Percentiles rank a stretch among this genome's conserved stretches.
Conservation (phyloP, 2,797 vertebrate species). For the Silurus aristotelis region DNA sequence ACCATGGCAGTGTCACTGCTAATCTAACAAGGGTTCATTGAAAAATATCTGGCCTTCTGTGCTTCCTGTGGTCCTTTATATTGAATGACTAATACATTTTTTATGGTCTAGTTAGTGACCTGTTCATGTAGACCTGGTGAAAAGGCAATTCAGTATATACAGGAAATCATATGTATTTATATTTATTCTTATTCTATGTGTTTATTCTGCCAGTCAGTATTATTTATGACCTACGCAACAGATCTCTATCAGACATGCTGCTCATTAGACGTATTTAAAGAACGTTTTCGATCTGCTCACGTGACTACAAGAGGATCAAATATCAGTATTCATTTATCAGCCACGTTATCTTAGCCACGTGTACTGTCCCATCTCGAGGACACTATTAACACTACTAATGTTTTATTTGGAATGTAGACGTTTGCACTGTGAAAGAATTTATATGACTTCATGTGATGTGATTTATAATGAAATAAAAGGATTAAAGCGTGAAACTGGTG, state of each 20-base stretch:
- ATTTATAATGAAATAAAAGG: slow-evolving; percentile 35
- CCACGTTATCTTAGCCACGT: neutral
- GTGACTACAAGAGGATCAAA: neutral
- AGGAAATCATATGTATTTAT: neutral
- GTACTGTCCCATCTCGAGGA: neutral
- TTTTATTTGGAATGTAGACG: slow-evolving; percentile 1
- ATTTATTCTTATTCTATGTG: neutral
- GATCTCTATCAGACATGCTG: slow-evolving; percentile 8
- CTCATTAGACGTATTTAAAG: neutral
- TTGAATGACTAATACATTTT: neutral
- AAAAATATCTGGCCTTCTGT: neutral
- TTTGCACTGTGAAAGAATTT: slow-evolving; percentile 39
- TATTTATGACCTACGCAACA: neutral
- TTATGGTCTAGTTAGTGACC: neutral
- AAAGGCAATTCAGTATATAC: neutral
- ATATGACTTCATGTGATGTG: neutral
- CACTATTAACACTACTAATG: slow-evolving; percentile 23
- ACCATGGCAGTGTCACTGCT: slow-evolving; percentile 4
- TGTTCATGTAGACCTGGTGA: neutral
- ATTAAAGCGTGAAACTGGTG: slow-evolving; percentile 15
- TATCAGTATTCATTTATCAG: neutral
- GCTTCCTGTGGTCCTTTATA: neutral
- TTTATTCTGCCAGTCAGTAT: neutral
- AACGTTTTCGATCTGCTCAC: neutral
- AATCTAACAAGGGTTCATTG: neutral